Evolutionary conservation across 2,888 invertebrate genomes (phyloP).

Genomic region (Petrolisthes manimaculis): DNA sequence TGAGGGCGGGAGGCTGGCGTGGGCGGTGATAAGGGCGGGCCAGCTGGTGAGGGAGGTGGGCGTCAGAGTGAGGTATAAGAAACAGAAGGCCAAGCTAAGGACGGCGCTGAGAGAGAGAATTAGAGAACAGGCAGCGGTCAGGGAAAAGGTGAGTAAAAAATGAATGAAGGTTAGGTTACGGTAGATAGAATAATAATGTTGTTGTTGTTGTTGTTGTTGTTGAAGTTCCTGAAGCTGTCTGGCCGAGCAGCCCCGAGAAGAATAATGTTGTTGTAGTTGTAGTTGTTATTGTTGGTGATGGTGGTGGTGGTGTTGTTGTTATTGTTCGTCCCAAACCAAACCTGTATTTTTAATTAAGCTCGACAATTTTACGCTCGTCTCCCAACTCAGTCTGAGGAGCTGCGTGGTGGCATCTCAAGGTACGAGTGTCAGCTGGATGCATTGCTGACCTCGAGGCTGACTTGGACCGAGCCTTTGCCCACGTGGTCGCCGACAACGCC

Average conservation of each 20-base stretch:
- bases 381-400: constrained; percentile 28
- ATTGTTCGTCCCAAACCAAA: too few relatives aligned
- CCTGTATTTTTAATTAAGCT: neutral
- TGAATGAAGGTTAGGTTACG: neutral
- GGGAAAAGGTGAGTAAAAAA: constrained; percentile 37
- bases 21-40: constrained; percentile 52
- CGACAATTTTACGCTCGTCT: neutral
- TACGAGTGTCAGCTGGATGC: constrained; percentile 40
- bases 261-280: too few relatives aligned
- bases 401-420: constrained; percentile 32
- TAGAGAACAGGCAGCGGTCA: constrained; percentile 31
- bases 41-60: constrained; percentile 36
- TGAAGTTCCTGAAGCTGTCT: too few relatives aligned
- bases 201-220: too few relatives aligned
- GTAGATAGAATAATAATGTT: too few relatives aligned
- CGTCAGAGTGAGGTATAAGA: constrained; percentile 42
- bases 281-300: too few relatives aligned
- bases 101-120: constrained; percentile 35
- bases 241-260: too few relatives aligned
- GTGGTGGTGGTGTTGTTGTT: too few relatives aligned
- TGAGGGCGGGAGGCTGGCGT: constrained; percentile 43
- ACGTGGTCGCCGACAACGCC: constrained; percentile 49
- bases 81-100: constrained; percentile 37
- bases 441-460: constrained; percentile 43
- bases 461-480: constrained; percentile 41